These are phyloP conservation scores for Microcaecilia unicolor DNA, from an alignment of 2,797 vertebrate genomes.

Conservation along the genomic window DNA sequence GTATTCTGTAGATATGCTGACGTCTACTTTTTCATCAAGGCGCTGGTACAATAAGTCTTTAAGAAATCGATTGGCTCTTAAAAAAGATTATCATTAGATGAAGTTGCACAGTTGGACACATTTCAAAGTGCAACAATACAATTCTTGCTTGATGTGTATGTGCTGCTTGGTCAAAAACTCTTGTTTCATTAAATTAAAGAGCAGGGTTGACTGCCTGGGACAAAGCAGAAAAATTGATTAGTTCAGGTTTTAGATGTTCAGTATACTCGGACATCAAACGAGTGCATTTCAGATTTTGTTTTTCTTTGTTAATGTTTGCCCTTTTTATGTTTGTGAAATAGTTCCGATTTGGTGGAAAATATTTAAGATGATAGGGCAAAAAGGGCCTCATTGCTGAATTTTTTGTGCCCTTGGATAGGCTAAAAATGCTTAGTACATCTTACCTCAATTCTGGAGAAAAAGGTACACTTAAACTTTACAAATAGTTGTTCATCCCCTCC, in stretches of 20 bases:
- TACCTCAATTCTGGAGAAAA: too few relatives aligned
- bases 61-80: constrained; percentile 86
- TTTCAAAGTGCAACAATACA: constrained; percentile 87
- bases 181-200: constrained; percentile 95
- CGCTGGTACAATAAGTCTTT: constrained; percentile 72
- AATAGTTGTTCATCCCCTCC: too few relatives aligned
- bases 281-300: constrained; percentile 51
- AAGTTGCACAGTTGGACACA: constrained; percentile 79
- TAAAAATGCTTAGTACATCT: too few relatives aligned
- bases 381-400: too few relatives aligned
- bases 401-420: too few relatives aligned
- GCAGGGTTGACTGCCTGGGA: constrained; percentile 70
- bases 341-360: too few relatives aligned
- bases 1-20: constrained; percentile 68
- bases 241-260: constrained; percentile 60
- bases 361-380: too few relatives aligned
- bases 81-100: constrained; percentile 89
- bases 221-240: constrained; percentile 86
- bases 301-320: constrained; percentile 40
- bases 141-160: constrained; percentile 90
- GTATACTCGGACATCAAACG: constrained; percentile 62
- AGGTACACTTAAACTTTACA: too few relatives aligned
- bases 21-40: constrained; percentile 65
- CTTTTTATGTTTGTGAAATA: background rate
- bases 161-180: constrained; percentile 84